A percentile compares a stretch with the other conserved stretches of the same genome.
phyloP scores from a whole-genome alignment of 2,797 vertebrate species.

The Poecilia velifera region DNA sequence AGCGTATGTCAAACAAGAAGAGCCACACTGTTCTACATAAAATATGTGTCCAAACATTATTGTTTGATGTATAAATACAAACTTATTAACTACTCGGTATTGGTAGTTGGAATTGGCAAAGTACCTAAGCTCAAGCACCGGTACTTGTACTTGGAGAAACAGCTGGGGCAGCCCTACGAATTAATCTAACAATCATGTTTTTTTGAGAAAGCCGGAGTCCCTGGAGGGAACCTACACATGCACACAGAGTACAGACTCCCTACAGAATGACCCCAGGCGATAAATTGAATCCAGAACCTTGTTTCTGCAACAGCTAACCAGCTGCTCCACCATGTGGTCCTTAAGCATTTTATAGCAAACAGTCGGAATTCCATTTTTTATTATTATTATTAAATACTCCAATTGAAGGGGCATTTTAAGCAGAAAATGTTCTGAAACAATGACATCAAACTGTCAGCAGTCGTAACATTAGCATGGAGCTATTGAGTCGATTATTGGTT shows the following conservation, averaged over 20 bases:
- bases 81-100: neutral
- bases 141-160: too few species aligned
- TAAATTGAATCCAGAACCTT: neutral
- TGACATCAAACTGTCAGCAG: conserved; percentile 26
- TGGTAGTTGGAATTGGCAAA: neutral
- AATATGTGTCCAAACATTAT: too few species aligned
- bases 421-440: conserved; percentile 13
- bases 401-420: conserved; percentile 32
- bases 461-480: conserved; percentile 13
- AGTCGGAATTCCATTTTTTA: neutral
- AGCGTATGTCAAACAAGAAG: too few species aligned
- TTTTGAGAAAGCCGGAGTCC: neutral
- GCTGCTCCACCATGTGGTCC: neutral
- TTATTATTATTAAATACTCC: neutral
- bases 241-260: neutral
- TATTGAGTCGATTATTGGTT: conserved; percentile 19
- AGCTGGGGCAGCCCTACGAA: neutral
- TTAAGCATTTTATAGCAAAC: neutral
- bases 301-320: neutral
- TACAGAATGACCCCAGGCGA: too few species aligned
- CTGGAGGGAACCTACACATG: neutral
- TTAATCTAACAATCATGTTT: neutral
- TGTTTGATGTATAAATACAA: neutral
- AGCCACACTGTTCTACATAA: too few species aligned
- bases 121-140: too few species aligned